These are phyloP conservation scores for Sussaba pulchella DNA, from an alignment of 2,888 invertebrate species.

Conservation along the genomic window DNA sequence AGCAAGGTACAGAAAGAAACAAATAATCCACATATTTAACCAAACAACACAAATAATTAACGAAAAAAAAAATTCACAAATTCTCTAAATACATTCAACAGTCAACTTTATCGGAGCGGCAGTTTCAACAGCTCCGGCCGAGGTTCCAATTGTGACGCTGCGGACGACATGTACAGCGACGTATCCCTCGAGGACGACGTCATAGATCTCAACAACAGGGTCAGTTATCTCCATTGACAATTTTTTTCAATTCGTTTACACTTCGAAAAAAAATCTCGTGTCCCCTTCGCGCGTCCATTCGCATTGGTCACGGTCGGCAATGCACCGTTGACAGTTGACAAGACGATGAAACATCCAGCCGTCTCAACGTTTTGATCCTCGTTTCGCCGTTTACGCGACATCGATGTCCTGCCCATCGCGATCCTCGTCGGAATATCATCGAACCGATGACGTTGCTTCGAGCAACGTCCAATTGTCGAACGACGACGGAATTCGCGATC, in stretches of 20 bases:
- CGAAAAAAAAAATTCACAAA: background rate
- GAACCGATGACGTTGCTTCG: background rate
- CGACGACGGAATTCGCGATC: background rate
- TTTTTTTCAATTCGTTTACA: background rate
- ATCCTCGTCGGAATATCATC: conserved; percentile 2
- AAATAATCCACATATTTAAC: no score
- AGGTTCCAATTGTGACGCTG: conserved; percentile 96
- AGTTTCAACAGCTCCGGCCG: conserved; percentile 97
- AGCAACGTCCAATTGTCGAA: conserved; percentile 1
- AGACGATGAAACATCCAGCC: background rate
- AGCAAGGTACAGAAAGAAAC: conserved; percentile 89
- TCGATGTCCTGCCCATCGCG: background rate
- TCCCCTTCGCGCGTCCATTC: no score
- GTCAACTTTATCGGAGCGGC: conserved; percentile 96
- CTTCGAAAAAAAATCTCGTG: no score
- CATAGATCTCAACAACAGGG: conserved; percentile 97
- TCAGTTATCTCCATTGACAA: conserved; percentile 83
- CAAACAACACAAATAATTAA: no score
- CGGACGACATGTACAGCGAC: conserved; percentile 98
- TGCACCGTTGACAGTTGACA: background rate
- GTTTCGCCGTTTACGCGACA: background rate
- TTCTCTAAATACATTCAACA: conserved; percentile 80
- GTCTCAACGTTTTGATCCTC: background rate
- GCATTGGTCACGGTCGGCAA: background rate
- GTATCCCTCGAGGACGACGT: conserved; percentile 96